Base-by-base conservation (phyloP, 1,140 invertebrate genomes). In the Drosophila varians region DNA sequence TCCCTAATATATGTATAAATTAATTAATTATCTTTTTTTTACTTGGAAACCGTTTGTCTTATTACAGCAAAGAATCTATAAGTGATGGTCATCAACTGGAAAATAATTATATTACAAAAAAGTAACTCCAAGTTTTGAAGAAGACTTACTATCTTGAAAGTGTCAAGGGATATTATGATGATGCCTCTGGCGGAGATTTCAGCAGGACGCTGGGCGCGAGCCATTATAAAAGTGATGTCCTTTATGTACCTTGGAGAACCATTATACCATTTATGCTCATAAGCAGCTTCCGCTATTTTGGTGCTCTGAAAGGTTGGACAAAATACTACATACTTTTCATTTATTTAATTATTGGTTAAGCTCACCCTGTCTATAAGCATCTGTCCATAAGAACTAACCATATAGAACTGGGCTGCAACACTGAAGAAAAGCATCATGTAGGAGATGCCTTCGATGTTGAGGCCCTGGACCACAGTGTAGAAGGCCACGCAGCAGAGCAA, bases 331-430 rank as follows among this genome's bases (percentile, higher is more conserved):
- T n/a, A n/a, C 1, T 11, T 31, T 31, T 31, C 4, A n/a, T 56
- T 9, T 52, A 0, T 6, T 19, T 38, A 16, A 14, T 14, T 4
- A 43, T 12, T 14, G 3, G 23, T 38, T 16, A 16, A 11, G 25
- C 52, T 48, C 56, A 79, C 71, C 21, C 18, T n/a, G 53, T 76
- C 72, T 9, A 62, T 76, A 7, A 80, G 12, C 1, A 47, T 31
- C 18, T 82, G 77, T 0, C 76, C 77, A 47, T 75, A 72, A 7
- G 54, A 54, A n/a, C 76, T 61, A 16, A 80, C 66, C 66, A 72
- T 51, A 52, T 68, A 79, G 11, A 80, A 80, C 11, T 72, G 76
- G 1, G 45, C 48, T 1, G 54, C 36, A 1, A 42, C 1, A 6
- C 55, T 68, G 6, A 66, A 23, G 18, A 75, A 79, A 7, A 79